These are phyloP conservation scores for Meloidogyne chitwoodi DNA, from an alignment of 1,140 invertebrate genomes.

Conservation along the genomic window DNA sequence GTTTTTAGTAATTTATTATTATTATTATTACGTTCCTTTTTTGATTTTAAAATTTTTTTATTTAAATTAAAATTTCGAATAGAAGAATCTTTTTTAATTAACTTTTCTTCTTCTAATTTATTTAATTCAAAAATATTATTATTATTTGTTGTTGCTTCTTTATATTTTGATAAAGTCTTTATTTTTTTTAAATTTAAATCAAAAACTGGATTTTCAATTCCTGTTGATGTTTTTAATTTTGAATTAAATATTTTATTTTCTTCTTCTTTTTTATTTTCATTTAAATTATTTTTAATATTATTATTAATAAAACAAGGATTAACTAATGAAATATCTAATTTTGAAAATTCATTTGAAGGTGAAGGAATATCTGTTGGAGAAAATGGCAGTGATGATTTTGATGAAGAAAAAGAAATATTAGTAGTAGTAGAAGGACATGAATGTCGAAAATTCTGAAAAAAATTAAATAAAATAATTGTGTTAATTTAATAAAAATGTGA, in stretches of 20 bases:
- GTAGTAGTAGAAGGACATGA: neutral
- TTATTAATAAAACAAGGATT: constrained; percentile 40
- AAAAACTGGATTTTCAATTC: neutral
- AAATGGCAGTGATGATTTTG: neutral
- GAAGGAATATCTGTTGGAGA: constrained; percentile 42
- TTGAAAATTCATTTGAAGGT: constrained; percentile 52
- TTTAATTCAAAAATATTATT: neutral
- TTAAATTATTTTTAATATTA: neutral
- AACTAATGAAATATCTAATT: constrained; percentile 44
- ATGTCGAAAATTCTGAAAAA: neutral
- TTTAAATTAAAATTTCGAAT: too few relatives aligned
- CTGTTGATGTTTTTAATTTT: too few relatives aligned
- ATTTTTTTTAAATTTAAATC: neutral
- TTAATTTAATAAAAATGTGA: too few relatives aligned
- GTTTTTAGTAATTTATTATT: too few relatives aligned
- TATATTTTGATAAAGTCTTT: neutral
- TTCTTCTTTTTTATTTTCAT: neutral
- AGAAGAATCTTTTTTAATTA: too few relatives aligned
- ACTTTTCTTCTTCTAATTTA: too few relatives aligned
- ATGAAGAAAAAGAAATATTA: neutral
- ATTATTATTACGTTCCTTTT: neutral
- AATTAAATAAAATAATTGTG: neutral
- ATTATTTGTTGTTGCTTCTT: neutral
- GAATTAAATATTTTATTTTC: neutral
- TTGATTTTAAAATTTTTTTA: neutral